Base-by-base conservation (phyloP, 2,888 invertebrate genomes). In the Nipponacmea schrenckii region DNA sequence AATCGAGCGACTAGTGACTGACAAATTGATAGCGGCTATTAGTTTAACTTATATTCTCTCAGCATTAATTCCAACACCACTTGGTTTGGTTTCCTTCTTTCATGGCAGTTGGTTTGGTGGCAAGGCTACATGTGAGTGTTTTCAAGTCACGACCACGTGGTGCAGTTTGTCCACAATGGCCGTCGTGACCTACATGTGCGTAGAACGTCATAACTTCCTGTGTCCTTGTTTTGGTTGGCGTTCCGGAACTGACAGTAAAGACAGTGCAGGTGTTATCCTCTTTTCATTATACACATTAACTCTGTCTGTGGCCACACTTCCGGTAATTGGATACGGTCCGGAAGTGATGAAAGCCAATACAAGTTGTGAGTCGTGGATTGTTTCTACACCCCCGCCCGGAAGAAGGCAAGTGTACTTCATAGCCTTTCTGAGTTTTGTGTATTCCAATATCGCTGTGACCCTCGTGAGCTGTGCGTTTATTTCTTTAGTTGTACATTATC, bases 41-140 rank as follows among this genome's bases (percentile, higher is more conserved):
- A 81, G 82, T 71, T 67, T 82, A 20, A 79, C 79, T 0, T 83
- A 82, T 69, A 83, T 84, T 14, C 74, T 84, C 2, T 83, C 83
- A 14, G 82, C 83, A 3, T 39, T 83, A 14, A 72, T 84, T 7
- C 84, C 84, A 1, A 76, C 82, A 0, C 84, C 84, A 0, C 74
- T 84, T 0, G 83, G 81, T 4, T 77, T 83, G 46, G 74, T 79
- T 4, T 81, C 83, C 10, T 84, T 80, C 56, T 83, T 84, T 72
- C 76, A 77, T 14, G 76, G 79, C 5, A 77, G 72, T 27, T 84
- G 84, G 84, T 79, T 80, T 39, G 84, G 84, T n/a, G 83, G 84
- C 0, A 72, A 76, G 20, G 64, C 73, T 0, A 79, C 83, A 2
- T 84, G 84, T 67, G 75, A 79, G 26, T 79, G 82, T 44, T 84